Evolutionary conservation across 1,140 invertebrate species (phyloP).

Genomic region (Apis cerana): DNA sequence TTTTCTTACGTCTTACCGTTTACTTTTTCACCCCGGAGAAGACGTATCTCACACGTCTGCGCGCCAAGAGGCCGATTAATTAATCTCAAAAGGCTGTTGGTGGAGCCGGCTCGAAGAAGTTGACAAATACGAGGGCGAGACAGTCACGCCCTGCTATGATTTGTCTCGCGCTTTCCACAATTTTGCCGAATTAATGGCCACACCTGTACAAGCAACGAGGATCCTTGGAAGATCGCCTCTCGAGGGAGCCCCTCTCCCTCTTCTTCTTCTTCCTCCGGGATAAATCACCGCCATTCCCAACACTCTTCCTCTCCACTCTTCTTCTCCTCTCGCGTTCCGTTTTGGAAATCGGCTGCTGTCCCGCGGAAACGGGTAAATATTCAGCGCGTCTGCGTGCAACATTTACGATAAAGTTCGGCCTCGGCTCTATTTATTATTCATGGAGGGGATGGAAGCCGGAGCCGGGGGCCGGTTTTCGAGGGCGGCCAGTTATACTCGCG

Average conservation of each 20-base stretch:
- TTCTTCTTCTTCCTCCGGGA: constrained; percentile 23
- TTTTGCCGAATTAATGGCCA: constrained; percentile 56
- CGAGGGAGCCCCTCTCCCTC: constrained; percentile 8
- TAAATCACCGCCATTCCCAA: constrained; percentile 51
- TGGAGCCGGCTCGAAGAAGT: background rate
- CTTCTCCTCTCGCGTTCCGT: background rate
- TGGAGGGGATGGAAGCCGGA: constrained; percentile 9
- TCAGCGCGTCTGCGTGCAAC: constrained; percentile 62
- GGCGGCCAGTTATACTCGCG: constrained; percentile 44
- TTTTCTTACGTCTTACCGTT: background rate
- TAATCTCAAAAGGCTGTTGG: background rate
- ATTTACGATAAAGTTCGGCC: constrained; percentile 68
- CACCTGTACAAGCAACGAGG: constrained; percentile 47
- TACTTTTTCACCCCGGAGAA: background rate
- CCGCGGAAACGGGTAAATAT: constrained; percentile 62
- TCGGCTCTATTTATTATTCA: constrained; percentile 68
- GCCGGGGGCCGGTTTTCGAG: background rate
- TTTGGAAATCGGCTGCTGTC: constrained; percentile 12
- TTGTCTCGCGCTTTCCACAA: constrained; percentile 50
- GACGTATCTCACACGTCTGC: constrained; percentile 20
- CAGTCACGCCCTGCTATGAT: constrained; percentile 39
- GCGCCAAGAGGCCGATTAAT: constrained; percentile 22
- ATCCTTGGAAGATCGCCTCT: constrained; percentile 38
- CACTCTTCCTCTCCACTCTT: background rate
- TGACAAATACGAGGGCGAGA: constrained; percentile 1